Evolutionary conservation across 1,140 invertebrate genomes (phyloP).

Genomic region (Halotydeus destructor): DNA sequence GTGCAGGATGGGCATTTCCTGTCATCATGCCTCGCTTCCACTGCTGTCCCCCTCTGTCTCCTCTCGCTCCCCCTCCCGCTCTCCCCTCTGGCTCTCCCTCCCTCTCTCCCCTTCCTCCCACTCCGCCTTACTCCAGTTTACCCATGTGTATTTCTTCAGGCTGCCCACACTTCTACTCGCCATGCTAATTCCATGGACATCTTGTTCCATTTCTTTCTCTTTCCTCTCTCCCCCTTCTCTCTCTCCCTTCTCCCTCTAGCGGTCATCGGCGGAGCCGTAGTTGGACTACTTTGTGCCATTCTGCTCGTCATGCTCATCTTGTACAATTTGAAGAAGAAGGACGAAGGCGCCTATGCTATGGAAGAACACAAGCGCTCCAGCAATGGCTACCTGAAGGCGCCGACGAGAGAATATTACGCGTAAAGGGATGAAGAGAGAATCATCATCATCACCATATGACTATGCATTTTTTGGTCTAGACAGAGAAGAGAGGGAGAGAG

Average conservation of each 20-base stretch:
- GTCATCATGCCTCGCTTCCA: too few species aligned
- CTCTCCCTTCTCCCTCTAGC: conserved; percentile 42
- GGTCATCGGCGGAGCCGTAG: conserved; percentile 92
- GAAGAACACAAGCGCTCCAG: conserved; percentile 88
- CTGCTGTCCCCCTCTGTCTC: too few species aligned
- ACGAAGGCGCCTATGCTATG: conserved; percentile 91
- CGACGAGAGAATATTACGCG: conserved; percentile 36
- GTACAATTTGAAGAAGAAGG: conserved; percentile 98
- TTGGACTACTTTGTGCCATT: conserved; percentile 87
- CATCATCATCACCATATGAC: background rate
- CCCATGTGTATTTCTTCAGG: too few species aligned
- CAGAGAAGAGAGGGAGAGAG: too few species aligned
- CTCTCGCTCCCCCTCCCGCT: too few species aligned
- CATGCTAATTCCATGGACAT: background rate
- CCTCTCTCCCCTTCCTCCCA: too few species aligned
- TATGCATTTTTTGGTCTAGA: too few species aligned
- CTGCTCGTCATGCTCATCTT: conserved; percentile 98
- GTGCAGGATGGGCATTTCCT: too few species aligned
- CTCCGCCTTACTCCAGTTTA: too few species aligned
- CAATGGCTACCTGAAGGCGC: conserved; percentile 67
- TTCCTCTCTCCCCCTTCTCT: conserved; percentile 26
- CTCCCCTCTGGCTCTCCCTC: too few species aligned
- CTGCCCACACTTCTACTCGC: too few species aligned
- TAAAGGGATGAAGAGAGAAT: background rate
- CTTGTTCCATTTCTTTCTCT: conserved; percentile 7